Base-by-base conservation (phyloP, 2,888 invertebrate species). In the Mellilla xanthometata region DNA sequence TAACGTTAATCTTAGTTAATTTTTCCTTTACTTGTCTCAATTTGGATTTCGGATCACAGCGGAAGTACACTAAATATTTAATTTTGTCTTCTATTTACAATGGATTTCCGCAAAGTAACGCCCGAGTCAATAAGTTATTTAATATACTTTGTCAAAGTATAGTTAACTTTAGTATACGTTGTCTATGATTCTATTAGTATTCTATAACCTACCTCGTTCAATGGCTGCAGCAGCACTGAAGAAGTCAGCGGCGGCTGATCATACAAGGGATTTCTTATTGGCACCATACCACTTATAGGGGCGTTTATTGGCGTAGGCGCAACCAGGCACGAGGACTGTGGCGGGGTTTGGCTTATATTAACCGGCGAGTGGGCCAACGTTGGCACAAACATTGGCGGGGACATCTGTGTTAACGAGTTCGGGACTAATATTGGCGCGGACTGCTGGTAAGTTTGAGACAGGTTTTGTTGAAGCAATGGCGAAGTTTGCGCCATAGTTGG, bases 181-280 rank as follows among this genome's bases (percentile, higher is more conserved):
- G n/a, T n/a, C n/a, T n/a, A n/a, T n/a, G n/a, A n/a, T n/a, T n/a
- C n/a, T n/a, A n/a, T n/a, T n/a, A n/a, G n/a, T 1, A 6, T 19
- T 19, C 3, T 3, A 19, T 6, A 3, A 29, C 52, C 0, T 62
- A 89, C 88, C 81, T 89, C 85, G 60, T 88, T 89, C 52, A 89
- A 68, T 10, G 88, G 88, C 53, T 89, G 85, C 31, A 89, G 55
- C 1, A 89, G 62, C 2, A 89, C 86, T 0, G 88, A 88, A 0
- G 87, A 84, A 0, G 87, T 80, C 26, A 87, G 41, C 1, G 83
- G 84, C 1, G 81, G 58, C 53, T 87, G 85, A 23, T 87, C 84
- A 45, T 88, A 87, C 31, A 89, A 52, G 8, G 78, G 71, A 39
- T 89, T 89, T 43, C 88, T 64, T 43, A 87, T 85, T 0, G 88